Evolutionary conservation across 2,888 invertebrate genomes (phyloP), one percentile per base, ranked within the genome.

Genomic region (Strigamia maritima): DNA sequence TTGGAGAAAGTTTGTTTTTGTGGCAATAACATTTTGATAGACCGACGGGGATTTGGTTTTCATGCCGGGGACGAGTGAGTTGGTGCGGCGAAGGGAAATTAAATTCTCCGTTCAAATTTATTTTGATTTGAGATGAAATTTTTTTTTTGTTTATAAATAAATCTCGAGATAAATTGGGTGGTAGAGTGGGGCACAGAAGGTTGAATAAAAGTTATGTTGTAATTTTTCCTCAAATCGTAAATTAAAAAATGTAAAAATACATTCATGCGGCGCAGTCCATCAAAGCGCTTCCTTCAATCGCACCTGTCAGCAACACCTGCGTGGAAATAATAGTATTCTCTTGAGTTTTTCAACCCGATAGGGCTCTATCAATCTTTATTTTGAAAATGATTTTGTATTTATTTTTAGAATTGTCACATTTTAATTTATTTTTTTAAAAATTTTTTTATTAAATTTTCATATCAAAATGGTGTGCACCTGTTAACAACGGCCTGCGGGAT

Each of bases 301-400:
- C 14, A 70, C 70, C 70, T 70, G 70, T 70, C 70, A 70, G 26
- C 70, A 70, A 70, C 70, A 70, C 70, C 70, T 70, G 70, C n/a
- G 70, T 70, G 10, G 8, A 60, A 49, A 60, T 60, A 60, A 60
- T 60, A 24, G 22, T 24, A 49, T 49, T 49, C 49, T 49, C 10
- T 35, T 35, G 35, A 35, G 35, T 35, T 10, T 35, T 35, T 35
- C 35, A 35, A 35, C 35, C 35, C 49, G 2, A 0, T 19, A 12
- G 14, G 49, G 6, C 16, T 19, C 49, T 49, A 19, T 49, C 49
- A 16, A 60, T 60, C 22, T 24, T 60, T n/a, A 60, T 60, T 24
- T 60, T 60, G 14, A 60, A 10, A 60, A 24, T 60, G 8, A 60
- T 44, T n/a, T 44, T 16, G 60, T 6, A 60, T 24, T 24, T n/a